Conservation (phyloP, 2,797 vertebrate genomes). For the Buphagus erythrorhynchus region DNA sequence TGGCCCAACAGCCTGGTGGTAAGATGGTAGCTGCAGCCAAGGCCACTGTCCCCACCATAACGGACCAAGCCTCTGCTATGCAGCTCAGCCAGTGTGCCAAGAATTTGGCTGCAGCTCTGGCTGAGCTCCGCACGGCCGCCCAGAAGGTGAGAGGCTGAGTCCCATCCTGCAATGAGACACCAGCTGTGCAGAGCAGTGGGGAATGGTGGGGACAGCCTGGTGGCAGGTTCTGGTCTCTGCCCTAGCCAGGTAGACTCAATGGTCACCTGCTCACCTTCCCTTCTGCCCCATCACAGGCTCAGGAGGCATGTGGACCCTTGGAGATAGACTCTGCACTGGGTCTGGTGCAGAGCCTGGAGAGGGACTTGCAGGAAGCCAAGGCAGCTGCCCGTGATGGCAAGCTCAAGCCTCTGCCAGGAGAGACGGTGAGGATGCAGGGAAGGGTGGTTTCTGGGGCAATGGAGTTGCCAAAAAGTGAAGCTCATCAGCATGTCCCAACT, state of each 20-base stretch:
- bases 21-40: constrained; percentile 97
- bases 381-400: constrained; percentile 89
- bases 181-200: background rate
- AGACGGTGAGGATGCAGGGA: constrained; percentile 80
- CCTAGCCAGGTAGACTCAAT: rapidly evolving
- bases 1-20: constrained; percentile 86
- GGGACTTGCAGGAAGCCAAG: constrained; percentile 92
- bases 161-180: background rate
- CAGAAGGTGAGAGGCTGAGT: constrained; percentile 86
- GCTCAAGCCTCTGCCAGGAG: constrained; percentile 92
- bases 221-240: background rate
- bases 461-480: background rate
- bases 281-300: constrained; percentile 78
- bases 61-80: constrained; percentile 96
- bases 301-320: constrained; percentile 94
- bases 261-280: rapidly evolving
- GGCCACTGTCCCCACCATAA: constrained; percentile 92
- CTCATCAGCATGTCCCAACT: background rate
- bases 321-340: constrained; percentile 95
- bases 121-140: constrained; percentile 91
- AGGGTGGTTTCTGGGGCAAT: rapidly evolving
- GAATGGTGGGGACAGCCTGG: rapidly evolving
- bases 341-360: constrained; percentile 90
- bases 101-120: constrained; percentile 87
- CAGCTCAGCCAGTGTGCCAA: constrained; percentile 98